These are phyloP conservation scores for Dicrostonyx torquatus DNA, from an alignment of 2,797 vertebrate species.

Conservation along the genomic window DNA sequence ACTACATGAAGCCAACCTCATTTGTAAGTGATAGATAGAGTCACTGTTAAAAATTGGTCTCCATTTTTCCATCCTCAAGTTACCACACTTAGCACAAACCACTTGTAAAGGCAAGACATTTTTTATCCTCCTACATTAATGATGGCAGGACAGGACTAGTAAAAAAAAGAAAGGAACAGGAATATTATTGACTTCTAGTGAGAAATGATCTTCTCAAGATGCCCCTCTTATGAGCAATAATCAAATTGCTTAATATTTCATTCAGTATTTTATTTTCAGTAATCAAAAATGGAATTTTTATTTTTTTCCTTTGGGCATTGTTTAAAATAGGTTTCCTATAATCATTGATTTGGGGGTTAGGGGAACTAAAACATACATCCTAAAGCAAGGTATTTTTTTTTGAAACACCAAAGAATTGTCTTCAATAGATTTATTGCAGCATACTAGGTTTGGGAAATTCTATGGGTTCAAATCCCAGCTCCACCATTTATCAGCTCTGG, in stretches of 20 bases:
- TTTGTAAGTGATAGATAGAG: background rate
- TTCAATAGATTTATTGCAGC: background rate
- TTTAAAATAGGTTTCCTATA: background rate
- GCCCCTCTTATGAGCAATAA: background rate
- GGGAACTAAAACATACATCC: constrained; percentile 46
- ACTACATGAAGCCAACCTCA: background rate
- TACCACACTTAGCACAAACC: background rate
- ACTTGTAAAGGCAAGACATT: background rate
- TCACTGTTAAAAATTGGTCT: background rate
- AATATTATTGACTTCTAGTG: background rate
- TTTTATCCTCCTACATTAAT: background rate
- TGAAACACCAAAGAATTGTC: background rate
- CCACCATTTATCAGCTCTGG: background rate
- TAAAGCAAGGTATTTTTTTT: constrained; percentile 10
- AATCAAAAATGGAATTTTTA: constrained; percentile 38
- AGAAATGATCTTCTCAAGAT: background rate
- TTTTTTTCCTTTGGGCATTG: background rate
- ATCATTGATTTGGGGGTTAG: constrained; percentile 28
- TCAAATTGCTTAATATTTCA: constrained; percentile 48
- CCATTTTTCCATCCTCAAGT: background rate
- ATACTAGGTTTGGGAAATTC: background rate
- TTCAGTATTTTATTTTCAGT: background rate
- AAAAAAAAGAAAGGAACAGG: background rate
- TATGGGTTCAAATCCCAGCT: background rate
- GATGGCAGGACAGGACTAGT: background rate